These are phyloP conservation scores for Fulmarus glacialis DNA, from an alignment of 2,113 vertebrate genomes.

Conservation along the genomic window DNA sequence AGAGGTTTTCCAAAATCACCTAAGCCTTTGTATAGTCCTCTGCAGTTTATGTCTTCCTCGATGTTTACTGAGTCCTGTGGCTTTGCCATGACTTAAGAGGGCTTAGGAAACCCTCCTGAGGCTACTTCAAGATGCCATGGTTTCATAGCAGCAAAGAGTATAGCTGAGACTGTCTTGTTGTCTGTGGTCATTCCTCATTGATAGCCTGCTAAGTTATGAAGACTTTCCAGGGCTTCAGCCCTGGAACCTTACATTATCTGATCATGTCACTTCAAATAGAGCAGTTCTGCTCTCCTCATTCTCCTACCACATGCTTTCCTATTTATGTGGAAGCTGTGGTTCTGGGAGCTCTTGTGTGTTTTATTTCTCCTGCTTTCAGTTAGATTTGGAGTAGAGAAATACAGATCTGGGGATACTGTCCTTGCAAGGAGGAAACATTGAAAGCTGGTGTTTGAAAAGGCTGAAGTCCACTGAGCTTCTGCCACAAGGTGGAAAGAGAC, in stretches of 20 bases:
- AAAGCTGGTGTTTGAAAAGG: background rate
- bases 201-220: background rate
- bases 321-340: background rate
- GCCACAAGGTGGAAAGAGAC: background rate
- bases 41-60: background rate
- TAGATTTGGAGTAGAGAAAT: background rate
- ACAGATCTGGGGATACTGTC: background rate
- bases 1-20: constrained; percentile 37
- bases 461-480: background rate
- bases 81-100: background rate
- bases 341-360: background rate
- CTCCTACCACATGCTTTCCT: background rate
- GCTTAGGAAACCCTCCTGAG: background rate
- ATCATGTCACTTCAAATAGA: background rate
- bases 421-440: background rate
- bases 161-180: background rate
- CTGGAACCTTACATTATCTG: background rate
- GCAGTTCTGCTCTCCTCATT: background rate
- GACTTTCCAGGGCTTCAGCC: background rate
- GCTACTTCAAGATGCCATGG: background rate
- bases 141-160: background rate
- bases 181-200: background rate
- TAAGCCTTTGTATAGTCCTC: constrained; percentile 6
- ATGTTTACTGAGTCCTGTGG: background rate
- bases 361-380: background rate